Conservation (phyloP, 1,140 invertebrate genomes). For the Drosophila sturtevanti region DNA sequence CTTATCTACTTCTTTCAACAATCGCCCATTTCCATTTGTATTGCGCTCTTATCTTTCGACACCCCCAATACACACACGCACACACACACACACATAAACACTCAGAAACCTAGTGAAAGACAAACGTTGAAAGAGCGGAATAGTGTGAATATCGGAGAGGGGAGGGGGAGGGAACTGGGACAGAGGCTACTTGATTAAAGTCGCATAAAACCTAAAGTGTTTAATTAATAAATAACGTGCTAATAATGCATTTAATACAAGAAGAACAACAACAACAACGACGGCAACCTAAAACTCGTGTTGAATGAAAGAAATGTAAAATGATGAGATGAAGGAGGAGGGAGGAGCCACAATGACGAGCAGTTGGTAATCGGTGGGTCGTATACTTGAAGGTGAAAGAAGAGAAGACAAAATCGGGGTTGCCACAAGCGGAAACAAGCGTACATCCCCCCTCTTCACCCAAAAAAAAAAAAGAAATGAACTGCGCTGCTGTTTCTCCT, state of each 20-base stretch:
- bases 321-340: slow-evolving; percentile 7
- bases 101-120: background rate
- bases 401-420: too few species aligned
- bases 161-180: background rate
- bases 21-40: slow-evolving; percentile 11
- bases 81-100: background rate
- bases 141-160: background rate
- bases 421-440: slow-evolving; percentile 34
- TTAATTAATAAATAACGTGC: slow-evolving; percentile 80
- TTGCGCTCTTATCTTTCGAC: slow-evolving; percentile 17
- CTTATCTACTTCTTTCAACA: slow-evolving; percentile 47
- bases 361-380: slow-evolving; percentile 16
- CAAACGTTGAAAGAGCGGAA: background rate
- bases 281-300: slow-evolving; percentile 29
- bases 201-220: slow-evolving; percentile 65
- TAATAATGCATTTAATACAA: slow-evolving; percentile 74
- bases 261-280: background rate
- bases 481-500: slow-evolving; percentile 31
- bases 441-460: too few species aligned
- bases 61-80: slow-evolving; percentile 9
- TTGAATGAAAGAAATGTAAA: slow-evolving; percentile 5
- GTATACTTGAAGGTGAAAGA: background rate
- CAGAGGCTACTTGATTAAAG: slow-evolving; percentile 56
- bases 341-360: too few species aligned
- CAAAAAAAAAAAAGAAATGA: slow-evolving; percentile 27